A percentile compares a stretch with the other conserved stretches of the same genome.
phyloP scores from a whole-genome alignment of 2,113 vertebrate genomes.

The Philantomba maxwellii region DNA sequence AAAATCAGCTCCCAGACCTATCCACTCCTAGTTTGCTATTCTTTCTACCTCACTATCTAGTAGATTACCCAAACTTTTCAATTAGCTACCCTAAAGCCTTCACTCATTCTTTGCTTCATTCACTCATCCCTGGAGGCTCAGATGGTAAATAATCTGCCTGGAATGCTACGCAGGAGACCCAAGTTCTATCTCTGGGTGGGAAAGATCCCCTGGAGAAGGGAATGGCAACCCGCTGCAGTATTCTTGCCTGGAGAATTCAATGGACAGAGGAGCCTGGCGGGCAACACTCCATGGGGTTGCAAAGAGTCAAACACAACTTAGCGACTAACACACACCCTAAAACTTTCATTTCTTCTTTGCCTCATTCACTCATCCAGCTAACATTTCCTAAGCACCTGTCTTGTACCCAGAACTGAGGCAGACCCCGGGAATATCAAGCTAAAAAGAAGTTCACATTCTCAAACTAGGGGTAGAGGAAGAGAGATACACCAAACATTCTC shows the following conservation, averaged over 20 bases:
- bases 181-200: neutral
- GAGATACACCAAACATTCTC: neutral
- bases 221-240: neutral
- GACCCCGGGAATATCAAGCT: neutral
- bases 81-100: neutral
- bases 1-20: neutral
- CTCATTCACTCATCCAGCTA: neutral
- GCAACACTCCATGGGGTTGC: neutral
- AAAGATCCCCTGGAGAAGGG: neutral
- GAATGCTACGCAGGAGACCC: neutral
- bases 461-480: no score
- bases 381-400: neutral
- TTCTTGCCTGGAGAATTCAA: neutral
- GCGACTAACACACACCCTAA: neutral
- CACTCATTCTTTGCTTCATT: neutral
- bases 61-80: neutral
- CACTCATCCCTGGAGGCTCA: neutral
- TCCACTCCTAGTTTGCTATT: neutral
- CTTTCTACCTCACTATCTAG: neutral
- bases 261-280: neutral
- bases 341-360: neutral
- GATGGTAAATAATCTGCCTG: neutral
- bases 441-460: neutral
- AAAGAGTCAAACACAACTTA: neutral
- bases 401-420: neutral